Percentiles rank a stretch among this genome's conserved stretches.
phyloP scores from a whole-genome alignment of 2,113 vertebrate genomes.

The Strigops habroptila region DNA sequence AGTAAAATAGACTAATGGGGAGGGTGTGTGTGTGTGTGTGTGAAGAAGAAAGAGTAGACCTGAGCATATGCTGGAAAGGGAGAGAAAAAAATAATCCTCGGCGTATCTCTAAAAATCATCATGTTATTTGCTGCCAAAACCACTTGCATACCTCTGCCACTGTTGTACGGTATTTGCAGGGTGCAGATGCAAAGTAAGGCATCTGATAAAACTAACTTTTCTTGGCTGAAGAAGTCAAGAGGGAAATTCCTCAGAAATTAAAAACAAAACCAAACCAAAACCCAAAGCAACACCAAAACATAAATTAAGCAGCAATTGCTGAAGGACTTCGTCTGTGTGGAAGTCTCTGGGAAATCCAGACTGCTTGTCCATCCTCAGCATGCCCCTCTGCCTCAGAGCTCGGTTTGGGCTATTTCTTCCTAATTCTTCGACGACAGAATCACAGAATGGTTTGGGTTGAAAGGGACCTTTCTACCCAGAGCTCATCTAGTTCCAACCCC shows the following conservation, averaged over 20 bases:
- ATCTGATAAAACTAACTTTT: background rate
- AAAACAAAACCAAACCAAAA: background rate
- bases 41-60: background rate
- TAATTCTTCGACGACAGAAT: background rate
- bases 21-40: background rate
- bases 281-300: background rate
- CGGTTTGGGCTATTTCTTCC: rapidly evolving
- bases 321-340: rapidly evolving
- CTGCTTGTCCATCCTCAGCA: rapidly evolving
- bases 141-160: rapidly evolving
- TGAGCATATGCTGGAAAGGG: background rate
- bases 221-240: background rate
- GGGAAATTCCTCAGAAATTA: background rate
- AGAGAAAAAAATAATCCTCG: background rate
- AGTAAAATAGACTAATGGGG: background rate
- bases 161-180: rapidly evolving
- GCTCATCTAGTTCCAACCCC: background rate
- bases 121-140: background rate
- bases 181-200: rapidly evolving
- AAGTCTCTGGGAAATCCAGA: rapidly evolving
- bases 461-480: no score
- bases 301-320: rapidly evolving
- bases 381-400: rapidly evolving
- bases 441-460: no score
- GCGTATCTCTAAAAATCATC: background rate